These are phyloP conservation scores for Gymnocypris eckloni DNA, from an alignment of 2,797 vertebrate species.

Conservation along the genomic window DNA sequence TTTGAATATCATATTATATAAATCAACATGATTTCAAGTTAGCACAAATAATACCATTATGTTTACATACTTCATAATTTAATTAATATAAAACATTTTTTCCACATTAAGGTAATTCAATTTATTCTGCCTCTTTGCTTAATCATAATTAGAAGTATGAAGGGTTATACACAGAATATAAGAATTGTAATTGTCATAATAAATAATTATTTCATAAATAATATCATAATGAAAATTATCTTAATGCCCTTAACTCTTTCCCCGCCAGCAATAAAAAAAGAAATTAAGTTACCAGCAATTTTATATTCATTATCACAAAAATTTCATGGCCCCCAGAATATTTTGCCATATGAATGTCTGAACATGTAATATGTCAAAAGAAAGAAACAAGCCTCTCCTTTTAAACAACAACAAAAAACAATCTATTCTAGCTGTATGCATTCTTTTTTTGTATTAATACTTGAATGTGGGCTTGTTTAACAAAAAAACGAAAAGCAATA, in stretches of 20 bases:
- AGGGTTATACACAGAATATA: no score
- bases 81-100: neutral
- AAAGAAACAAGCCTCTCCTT: neutral
- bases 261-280: no score
- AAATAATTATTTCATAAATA: neutral
- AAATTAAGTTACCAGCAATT: neutral
- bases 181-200: neutral
- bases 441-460: neutral
- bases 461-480: neutral
- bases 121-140: neutral
- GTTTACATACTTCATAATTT: neutral
- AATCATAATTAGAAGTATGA: neutral
- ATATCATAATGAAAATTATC: neutral
- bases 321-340: neutral
- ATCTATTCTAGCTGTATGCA: neutral
- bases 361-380: neutral
- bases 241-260: neutral
- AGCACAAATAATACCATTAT: neutral
- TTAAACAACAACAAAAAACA: neutral
- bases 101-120: neutral
- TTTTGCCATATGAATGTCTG: neutral
- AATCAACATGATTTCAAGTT: neutral
- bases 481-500: neutral
- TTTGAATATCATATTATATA: neutral
- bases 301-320: neutral